Percentiles rank a stretch among this genome's conserved stretches.
Conservation (phyloP, 2,113 vertebrate genomes). For the Melanostigma gelatinosum region DNA sequence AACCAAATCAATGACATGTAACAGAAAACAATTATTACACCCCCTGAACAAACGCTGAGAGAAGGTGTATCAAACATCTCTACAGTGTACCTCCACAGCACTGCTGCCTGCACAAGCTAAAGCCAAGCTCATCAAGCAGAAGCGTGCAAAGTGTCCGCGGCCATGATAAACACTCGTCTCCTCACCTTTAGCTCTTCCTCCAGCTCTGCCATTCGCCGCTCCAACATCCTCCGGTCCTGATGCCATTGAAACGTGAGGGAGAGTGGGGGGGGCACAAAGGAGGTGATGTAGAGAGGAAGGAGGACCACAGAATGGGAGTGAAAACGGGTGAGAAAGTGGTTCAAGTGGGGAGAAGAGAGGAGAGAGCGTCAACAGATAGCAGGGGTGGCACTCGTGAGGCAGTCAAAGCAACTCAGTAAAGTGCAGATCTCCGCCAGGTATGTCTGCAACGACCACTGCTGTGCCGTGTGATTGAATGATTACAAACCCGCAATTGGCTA, state of each 20-base stretch:
- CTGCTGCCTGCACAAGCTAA: slow-evolving; percentile 53
- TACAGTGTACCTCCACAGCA: slow-evolving; percentile 9
- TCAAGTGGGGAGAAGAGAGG: slow-evolving; percentile 25
- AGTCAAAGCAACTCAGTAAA: slow-evolving; percentile 41
- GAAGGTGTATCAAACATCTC: background rate
- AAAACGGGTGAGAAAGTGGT: slow-evolving; percentile 58
- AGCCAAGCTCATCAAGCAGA: slow-evolving; percentile 69
- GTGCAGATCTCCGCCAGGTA: background rate
- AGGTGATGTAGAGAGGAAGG: slow-evolving; percentile 23
- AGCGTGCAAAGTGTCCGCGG: slow-evolving; percentile 67
- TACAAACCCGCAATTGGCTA: background rate
- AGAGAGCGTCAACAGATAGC: slow-evolving; percentile 55
- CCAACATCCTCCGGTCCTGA: slow-evolving; percentile 85
- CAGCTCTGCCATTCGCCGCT: slow-evolving; percentile 84
- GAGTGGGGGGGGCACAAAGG: slow-evolving; percentile 15
- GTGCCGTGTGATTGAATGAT: background rate
- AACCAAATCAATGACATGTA: background rate
- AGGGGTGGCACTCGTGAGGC: slow-evolving; percentile 68
- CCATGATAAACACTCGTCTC: slow-evolving; percentile 10
- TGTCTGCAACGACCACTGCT: background rate
- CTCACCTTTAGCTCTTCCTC: slow-evolving; percentile 88
- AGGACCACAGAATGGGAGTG: slow-evolving; percentile 43
- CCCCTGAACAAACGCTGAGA: background rate
- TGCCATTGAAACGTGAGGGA: slow-evolving; percentile 18
- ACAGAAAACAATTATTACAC: background rate